Conservation (phyloP, 2,797 vertebrate genomes). For the Stomatorhinus walkeri region DNA sequence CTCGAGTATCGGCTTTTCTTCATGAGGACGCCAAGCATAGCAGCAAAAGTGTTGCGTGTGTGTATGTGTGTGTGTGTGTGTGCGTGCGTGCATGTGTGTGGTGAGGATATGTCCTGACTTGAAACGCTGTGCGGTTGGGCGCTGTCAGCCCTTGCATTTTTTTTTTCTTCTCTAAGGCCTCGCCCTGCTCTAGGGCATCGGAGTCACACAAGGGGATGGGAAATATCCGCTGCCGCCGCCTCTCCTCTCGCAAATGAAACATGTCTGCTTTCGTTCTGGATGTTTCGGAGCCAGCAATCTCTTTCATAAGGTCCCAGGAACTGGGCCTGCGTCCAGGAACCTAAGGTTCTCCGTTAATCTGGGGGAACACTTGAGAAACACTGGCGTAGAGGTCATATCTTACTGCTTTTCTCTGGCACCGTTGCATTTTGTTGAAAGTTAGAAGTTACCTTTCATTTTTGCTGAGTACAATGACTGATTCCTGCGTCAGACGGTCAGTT, state of each 20-base stretch:
- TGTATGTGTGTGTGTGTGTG: constrained; percentile 1
- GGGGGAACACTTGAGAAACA: neutral
- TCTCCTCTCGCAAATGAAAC: neutral
- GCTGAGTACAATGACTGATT: neutral
- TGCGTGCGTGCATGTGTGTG: neutral
- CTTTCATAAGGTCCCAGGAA: neutral
- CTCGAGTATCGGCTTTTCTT: neutral
- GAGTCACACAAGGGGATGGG: neutral
- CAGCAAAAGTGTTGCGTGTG: neutral
- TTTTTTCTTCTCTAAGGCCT: neutral
- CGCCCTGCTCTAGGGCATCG: neutral
- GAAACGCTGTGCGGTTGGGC: neutral
- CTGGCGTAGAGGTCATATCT: neutral
- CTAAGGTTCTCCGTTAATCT: neutral
- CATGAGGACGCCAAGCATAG: neutral
- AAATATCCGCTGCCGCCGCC: neutral
- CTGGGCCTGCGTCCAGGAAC: neutral
- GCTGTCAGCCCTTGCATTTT: neutral
- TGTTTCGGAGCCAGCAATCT: neutral
- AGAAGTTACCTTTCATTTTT: neutral
- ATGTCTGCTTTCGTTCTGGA: neutral
- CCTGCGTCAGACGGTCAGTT: neutral
- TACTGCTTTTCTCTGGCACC: neutral
- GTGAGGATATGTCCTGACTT: neutral
- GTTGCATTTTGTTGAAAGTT: neutral